Evolutionary conservation across 2,888 invertebrate species (phyloP).

Genomic region (Ormyrus nitidulus): DNA sequence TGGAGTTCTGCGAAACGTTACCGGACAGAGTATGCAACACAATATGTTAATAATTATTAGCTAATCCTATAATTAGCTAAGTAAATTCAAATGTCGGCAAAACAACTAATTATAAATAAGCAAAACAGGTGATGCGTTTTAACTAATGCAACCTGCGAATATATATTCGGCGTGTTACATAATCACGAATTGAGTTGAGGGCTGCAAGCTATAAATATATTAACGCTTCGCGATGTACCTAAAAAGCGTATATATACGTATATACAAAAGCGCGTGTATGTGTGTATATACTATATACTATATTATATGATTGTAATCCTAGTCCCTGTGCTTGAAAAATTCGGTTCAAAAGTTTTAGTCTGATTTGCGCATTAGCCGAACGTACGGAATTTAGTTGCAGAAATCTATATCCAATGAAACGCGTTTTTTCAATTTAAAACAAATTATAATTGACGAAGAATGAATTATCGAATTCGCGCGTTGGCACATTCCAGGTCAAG

Average conservation of each 20-base stretch:
- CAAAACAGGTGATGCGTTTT: not conserved
- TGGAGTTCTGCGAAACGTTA: constrained; percentile 51
- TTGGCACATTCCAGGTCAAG: constrained; percentile 51
- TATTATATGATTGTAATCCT: constrained; percentile 22
- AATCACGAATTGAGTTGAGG: constrained; percentile 32
- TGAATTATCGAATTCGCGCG: constrained; percentile 12
- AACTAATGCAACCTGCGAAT: not conserved
- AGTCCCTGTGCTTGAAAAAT: constrained; percentile 35
- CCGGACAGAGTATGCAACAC: constrained; percentile 25
- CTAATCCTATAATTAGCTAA: not conserved
- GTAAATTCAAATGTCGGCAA: constrained; percentile 4
- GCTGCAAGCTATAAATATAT: constrained; percentile 40
- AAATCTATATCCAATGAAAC: constrained; percentile 4
- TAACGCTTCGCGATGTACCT: constrained; percentile 40
- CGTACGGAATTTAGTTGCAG: not conserved
- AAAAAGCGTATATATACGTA: constrained; percentile 16
- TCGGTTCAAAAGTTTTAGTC: not conserved
- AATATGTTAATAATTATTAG: constrained; percentile 40
- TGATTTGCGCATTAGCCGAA: constrained; percentile 30
- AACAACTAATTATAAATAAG: constrained; percentile 4
- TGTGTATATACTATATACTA: constrained; percentile 26
- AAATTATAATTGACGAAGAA: not conserved
- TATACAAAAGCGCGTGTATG: constrained; percentile 20
- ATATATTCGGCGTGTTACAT: constrained; percentile 10
- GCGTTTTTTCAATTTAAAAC: not conserved